These are phyloP conservation scores for Nineta flava DNA, from an alignment of 2,888 invertebrate genomes.

Conservation along the genomic window DNA sequence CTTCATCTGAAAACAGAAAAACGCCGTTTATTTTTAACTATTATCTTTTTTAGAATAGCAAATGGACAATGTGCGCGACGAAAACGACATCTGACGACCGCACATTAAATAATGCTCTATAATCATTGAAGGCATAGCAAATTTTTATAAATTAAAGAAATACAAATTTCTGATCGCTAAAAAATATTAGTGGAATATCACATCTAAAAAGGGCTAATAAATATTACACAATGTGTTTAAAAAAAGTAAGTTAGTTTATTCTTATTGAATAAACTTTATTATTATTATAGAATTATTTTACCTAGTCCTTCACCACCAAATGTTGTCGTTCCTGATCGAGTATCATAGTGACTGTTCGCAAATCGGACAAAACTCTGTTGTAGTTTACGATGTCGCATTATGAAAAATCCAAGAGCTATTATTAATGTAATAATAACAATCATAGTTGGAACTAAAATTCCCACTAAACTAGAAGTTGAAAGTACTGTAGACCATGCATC, in stretches of 20 bases:
- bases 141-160: too few species aligned
- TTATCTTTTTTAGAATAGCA: too few species aligned
- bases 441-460: constrained; percentile 31
- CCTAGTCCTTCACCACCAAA: constrained; percentile 60
- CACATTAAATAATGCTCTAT: too few species aligned
- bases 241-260: too few species aligned
- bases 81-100: too few species aligned
- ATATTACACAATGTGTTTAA: too few species aligned
- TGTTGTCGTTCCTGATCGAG: constrained; percentile 72
- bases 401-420: constrained; percentile 42
- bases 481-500: constrained; percentile 16
- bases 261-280: not conserved
- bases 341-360: constrained; percentile 73
- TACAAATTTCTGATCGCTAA: too few species aligned
- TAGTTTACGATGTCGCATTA: constrained; percentile 53
- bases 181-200: too few species aligned
- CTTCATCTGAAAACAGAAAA: constrained; percentile 45
- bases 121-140: too few species aligned
- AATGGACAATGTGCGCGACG: too few species aligned
- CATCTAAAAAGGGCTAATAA: too few species aligned
- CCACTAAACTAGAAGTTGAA: constrained; percentile 1
- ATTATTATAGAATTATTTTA: constrained; percentile 19
- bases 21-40: not conserved
- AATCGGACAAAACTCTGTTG: constrained; percentile 66
- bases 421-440: constrained; percentile 37